Evolutionary conservation across 30 jellyfish, hydroid and myxozoan genomes (phyloP).

Genomic region (Hydractinia symbiolongicarpus): DNA sequence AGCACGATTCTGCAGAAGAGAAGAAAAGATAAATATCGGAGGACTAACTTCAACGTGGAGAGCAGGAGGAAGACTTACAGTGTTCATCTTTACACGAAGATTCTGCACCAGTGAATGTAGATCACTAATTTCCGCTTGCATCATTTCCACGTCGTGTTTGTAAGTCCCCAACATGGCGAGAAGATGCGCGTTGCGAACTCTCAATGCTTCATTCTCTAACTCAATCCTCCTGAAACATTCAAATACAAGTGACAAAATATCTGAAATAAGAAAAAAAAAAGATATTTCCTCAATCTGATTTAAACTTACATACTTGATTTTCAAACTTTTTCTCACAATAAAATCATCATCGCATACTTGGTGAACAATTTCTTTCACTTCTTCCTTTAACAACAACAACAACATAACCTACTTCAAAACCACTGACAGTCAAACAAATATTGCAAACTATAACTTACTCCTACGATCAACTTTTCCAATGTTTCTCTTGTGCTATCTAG

Average conservation of each 20-base stretch:
- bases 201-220: constrained; percentile 38
- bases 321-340: neutral
- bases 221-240: constrained; percentile 39
- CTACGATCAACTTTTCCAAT: no score
- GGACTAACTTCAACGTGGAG: neutral
- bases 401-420: no score
- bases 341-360: constrained; percentile 18
- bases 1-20: no score
- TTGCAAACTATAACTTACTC: no score
- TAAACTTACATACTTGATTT: neutral
- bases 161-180: constrained; percentile 26
- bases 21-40: neutral
- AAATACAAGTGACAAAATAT: neutral
- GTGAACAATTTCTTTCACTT: neutral
- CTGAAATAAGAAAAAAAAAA: neutral
- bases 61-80: neutral
- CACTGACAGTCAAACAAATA: no score
- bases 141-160: constrained; percentile 41
- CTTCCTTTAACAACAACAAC: neutral
- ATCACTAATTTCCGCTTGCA: constrained; percentile 61
- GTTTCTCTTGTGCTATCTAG: neutral
- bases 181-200: constrained; percentile 38
- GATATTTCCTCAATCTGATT: neutral
- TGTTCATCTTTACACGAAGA: constrained; percentile 32
- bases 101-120: constrained; percentile 54